phyloP scores from a whole-genome alignment of 2,113 vertebrate species.

The Ancistrus triradiatus region DNA sequence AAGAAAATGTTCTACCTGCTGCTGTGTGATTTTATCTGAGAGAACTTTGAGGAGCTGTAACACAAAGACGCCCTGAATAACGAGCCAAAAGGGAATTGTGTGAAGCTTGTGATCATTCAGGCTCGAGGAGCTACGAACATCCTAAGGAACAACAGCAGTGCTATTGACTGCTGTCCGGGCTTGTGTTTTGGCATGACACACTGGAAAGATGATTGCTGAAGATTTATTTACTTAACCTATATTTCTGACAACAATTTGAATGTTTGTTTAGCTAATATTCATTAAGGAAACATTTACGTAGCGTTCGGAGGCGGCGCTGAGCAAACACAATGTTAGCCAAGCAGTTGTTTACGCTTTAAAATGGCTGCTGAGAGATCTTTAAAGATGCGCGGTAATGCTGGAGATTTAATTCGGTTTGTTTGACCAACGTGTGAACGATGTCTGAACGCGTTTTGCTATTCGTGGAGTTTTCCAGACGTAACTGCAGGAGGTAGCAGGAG shows the following conservation, averaged over 20 bases:
- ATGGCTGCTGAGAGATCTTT: slow-evolving; percentile 66
- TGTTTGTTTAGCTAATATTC: too few relatives aligned
- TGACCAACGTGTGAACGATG: slow-evolving; percentile 21
- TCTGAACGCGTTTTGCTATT: background rate
- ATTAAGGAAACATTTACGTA: too few relatives aligned
- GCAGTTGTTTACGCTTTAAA: slow-evolving; percentile 67
- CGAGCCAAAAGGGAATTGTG: slow-evolving; percentile 11
- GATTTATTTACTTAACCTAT: background rate
- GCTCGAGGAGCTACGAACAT: slow-evolving; percentile 13
- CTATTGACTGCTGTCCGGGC: slow-evolving; percentile 30
- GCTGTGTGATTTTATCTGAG: slow-evolving; percentile 1
- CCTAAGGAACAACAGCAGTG: slow-evolving; percentile 45
- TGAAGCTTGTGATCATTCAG: too few relatives aligned
- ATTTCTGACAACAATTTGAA: background rate
- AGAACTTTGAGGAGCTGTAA: slow-evolving; percentile 6
- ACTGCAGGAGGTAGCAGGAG: slow-evolving; percentile 52
- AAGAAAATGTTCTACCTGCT: slow-evolving; percentile 2
- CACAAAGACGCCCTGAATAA: background rate
- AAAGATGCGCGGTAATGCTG: background rate
- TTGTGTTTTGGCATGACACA: background rate
- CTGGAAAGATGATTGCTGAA: slow-evolving; percentile 3
- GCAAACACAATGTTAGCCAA: background rate
- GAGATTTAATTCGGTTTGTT: background rate
- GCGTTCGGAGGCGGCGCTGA: background rate
- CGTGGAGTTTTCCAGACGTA: background rate